A percentile compares a stretch with the other conserved stretches of the same genome.
These are phyloP conservation scores for Sycophaga agraensis DNA, from an alignment of 1,140 invertebrate species.

Conservation along the genomic window DNA sequence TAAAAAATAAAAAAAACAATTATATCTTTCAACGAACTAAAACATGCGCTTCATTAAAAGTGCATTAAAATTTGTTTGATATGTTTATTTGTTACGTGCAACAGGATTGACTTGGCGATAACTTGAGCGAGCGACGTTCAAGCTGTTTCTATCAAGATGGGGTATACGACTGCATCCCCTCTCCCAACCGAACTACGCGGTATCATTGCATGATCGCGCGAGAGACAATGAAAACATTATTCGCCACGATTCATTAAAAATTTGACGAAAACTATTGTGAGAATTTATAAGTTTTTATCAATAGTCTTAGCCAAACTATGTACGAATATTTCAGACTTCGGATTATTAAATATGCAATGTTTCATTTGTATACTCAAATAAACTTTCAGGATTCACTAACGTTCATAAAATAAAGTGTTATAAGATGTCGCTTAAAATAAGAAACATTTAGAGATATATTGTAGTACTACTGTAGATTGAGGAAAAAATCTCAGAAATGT, in stretches of 20 bases:
- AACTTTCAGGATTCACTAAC: not conserved
- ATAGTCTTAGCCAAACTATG: not conserved
- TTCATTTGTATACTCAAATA: not conserved
- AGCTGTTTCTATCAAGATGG: conserved; percentile 18
- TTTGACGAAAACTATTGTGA: conserved; percentile 5
- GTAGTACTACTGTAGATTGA: too few relatives aligned
- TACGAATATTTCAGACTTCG: not conserved
- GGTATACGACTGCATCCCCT: conserved; percentile 12
- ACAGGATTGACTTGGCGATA: conserved; percentile 40
- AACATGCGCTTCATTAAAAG: not conserved
- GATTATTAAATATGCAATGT: too few relatives aligned
- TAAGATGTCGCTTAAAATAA: too few relatives aligned
- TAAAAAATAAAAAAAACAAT: too few relatives aligned
- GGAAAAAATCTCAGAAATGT: too few relatives aligned
- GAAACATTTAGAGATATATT: too few relatives aligned
- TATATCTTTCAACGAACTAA: too few relatives aligned
- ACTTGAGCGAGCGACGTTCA: conserved; percentile 34
- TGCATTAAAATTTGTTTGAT: conserved; percentile 13
- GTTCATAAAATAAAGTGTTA: too few relatives aligned
- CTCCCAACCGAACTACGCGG: conserved; percentile 30
- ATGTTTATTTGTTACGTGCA: conserved; percentile 44
- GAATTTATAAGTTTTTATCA: conserved; percentile 3
- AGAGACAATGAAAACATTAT: not conserved
- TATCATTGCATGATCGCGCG: not conserved
- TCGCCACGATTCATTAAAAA: not conserved